Conservation (phyloP, 2,888 invertebrate genomes). For the Aporophyla lueneburgensis region DNA sequence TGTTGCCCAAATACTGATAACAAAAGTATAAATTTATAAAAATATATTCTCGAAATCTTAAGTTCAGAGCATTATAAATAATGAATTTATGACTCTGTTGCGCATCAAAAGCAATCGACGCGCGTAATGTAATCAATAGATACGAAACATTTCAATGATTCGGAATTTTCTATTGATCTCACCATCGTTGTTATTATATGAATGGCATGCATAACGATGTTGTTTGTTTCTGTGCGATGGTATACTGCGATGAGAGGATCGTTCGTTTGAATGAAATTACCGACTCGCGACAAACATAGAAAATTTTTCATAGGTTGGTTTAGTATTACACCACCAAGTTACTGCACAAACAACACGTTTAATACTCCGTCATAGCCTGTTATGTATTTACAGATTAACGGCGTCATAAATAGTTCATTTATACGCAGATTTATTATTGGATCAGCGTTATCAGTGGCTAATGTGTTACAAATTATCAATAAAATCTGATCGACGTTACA, state of each 20-base stretch:
- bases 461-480: conserved; percentile 42
- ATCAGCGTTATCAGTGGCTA: conserved; percentile 57
- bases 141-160: conserved; percentile 59
- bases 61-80: conserved; percentile 30
- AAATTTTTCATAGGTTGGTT: conserved; percentile 46
- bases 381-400: conserved; percentile 60
- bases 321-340: conserved; percentile 52
- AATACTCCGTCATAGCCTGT: conserved; percentile 51
- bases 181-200: conserved; percentile 55
- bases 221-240: conserved; percentile 56
- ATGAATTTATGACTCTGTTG: conserved; percentile 57
- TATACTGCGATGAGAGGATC: conserved; percentile 38
- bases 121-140: conserved; percentile 55
- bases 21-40: conserved; percentile 35
- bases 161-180: conserved; percentile 64
- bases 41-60: conserved; percentile 25
- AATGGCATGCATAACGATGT: conserved; percentile 53
- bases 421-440: conserved; percentile 66
- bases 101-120: conserved; percentile 56
- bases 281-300: conserved; percentile 44
- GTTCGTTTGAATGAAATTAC: conserved; percentile 52
- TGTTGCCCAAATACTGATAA: conserved; percentile 40
- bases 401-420: conserved; percentile 67
- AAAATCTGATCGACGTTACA: conserved; percentile 38
- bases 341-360: conserved; percentile 55